Base-by-base conservation (phyloP, 2,888 invertebrate genomes). In the Melinaea menophilus region DNA sequence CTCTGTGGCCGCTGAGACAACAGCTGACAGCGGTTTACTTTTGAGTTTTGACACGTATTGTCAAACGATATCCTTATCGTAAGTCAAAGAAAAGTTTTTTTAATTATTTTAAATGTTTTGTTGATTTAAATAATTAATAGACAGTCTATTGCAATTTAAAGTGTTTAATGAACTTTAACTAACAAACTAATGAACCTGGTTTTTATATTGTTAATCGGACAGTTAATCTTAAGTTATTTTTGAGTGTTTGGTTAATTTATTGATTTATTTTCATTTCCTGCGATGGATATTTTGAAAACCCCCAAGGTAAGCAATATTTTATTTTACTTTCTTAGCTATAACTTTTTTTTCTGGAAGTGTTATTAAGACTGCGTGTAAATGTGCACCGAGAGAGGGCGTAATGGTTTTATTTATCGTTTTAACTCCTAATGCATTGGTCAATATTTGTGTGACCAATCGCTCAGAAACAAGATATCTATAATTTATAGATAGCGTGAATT, bases 201-300 rank as follows among this genome's bases (percentile, higher is more conserved):
- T 37, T 37, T 37, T 9, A 41, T 9, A 41, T 5, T 41, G 41
- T 9, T 7, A 9, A 9, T 9, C 3, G 11, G 31, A 51, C 31
- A 51, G 51, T 31, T 51, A 51, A 31, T 51, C 51, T 5, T 31
- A 41, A 41, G 3, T 59, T 33, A 41, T 31, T 61, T 64, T 47
- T 58, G 58, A 51, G 51, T 59, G 58, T 61, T 59, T 59, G 63
- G 55, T 61, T 67, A 58, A 22, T 61, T 56, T 69, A 87, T 87
- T 74, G 88, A 88, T 86, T 41, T 84, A 79, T 73, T 63, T 71
- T 65, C 64, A 70, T 65, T 70, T 77, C 76, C 75, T 72, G 71
- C 74, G 65, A 88, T 88, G 89, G 89, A 90, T 83, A 86, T 86
- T 77, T 80, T 86, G 71, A 82, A 85, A 83, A 86, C 86, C 68